Evolutionary conservation across 2,113 vertebrate genomes (phyloP).

Genomic region (Mystacornis crossleyi): DNA sequence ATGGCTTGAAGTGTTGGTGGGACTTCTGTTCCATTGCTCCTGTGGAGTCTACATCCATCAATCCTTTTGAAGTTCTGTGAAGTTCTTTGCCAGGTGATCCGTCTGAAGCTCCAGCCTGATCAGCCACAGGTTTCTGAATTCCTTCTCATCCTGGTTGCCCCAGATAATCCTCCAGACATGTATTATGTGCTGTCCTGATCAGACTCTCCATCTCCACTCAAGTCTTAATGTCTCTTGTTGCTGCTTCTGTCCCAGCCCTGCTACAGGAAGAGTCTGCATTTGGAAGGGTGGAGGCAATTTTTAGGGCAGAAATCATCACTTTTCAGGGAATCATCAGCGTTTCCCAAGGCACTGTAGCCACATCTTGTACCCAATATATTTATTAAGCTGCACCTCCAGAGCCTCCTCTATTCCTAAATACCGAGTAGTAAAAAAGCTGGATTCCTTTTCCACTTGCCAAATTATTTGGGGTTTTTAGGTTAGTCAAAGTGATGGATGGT

Average conservation of each 20-base stretch:
- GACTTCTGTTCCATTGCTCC: neutral
- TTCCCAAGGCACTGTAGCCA: neutral
- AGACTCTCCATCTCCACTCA: neutral
- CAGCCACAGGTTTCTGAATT: neutral
- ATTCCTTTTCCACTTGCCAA: neutral
- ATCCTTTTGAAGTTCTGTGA: neutral
- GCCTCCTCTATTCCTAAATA: neutral
- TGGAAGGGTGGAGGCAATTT: neutral
- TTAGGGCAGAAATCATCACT: neutral
- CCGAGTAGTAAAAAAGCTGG: neutral
- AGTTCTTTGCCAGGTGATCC: neutral
- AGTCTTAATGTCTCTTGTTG: neutral
- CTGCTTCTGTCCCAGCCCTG: neutral
- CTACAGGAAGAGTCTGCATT: neutral
- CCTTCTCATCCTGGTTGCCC: neutral
- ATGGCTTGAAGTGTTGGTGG: neutral
- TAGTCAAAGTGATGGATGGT: accelerated
- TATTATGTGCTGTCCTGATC: neutral
- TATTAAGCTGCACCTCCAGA: neutral
- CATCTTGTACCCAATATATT: neutral
- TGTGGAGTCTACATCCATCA: neutral
- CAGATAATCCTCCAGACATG: neutral
- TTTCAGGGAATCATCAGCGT: neutral
- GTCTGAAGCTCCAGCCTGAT: neutral
- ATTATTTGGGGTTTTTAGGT: neutral